Conservation (phyloP, 1,140 invertebrate genomes). For the Trichonephila clavata region DNA sequence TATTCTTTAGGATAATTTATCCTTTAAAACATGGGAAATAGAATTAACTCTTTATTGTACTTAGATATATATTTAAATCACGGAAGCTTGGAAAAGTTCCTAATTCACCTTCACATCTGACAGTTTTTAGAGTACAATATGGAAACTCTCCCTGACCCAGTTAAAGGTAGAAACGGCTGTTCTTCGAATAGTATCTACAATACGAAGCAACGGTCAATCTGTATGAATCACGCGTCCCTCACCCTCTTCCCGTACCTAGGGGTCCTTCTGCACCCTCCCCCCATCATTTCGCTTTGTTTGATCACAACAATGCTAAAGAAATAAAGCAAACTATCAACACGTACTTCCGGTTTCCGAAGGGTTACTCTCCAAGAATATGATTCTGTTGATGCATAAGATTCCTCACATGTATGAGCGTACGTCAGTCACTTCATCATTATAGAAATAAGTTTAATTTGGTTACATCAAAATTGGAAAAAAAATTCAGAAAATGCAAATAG, state of each 20-base stretch:
- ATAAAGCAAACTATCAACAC: not conserved
- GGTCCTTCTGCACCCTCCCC: not conserved
- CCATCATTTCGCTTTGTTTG: not conserved
- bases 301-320: not conserved
- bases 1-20: too few species aligned
- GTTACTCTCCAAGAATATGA: not conserved
- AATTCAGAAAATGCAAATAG: too few species aligned
- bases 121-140: constrained; percentile 9
- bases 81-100: too few species aligned
- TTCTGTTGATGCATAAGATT: too few species aligned
- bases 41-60: too few species aligned
- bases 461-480: too few species aligned
- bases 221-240: constrained; percentile 18
- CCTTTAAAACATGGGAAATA: too few species aligned
- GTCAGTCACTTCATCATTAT: too few species aligned
- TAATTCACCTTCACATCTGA: too few species aligned
- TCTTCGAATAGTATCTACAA: constrained; percentile 7
- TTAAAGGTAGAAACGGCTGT: constrained; percentile 10
- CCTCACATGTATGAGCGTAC: too few species aligned
- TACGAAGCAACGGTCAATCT: constrained; percentile 61
- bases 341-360: not conserved
- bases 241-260: not conserved
- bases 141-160: constrained; percentile 58
- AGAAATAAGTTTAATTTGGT: too few species aligned
- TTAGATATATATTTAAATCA: too few species aligned